Conservation (phyloP, 2,797 vertebrate genomes). For the Lithobates pipiens region DNA sequence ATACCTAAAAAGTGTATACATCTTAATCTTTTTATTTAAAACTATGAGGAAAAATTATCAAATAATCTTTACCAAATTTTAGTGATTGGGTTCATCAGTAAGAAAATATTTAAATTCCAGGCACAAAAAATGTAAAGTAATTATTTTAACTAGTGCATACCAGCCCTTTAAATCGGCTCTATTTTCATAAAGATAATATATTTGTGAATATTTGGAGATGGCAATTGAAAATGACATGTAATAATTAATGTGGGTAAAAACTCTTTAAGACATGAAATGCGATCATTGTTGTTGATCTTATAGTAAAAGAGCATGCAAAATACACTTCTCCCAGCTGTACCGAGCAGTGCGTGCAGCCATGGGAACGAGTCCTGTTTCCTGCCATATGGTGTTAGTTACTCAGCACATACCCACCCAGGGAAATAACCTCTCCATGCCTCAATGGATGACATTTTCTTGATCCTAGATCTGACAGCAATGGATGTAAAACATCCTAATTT, state of each 20-base stretch:
- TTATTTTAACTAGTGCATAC: background rate
- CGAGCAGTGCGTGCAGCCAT: constrained; percentile 25
- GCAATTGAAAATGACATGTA: constrained; percentile 1
- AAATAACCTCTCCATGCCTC: constrained; percentile 45
- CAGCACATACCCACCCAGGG: constrained; percentile 51
- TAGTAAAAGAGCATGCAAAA: constrained; percentile 19
- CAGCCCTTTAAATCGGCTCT: background rate
- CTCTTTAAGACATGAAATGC: constrained; percentile 11
- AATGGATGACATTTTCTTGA: constrained; percentile 56
- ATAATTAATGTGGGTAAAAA: constrained; percentile 7
- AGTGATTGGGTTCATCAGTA: background rate
- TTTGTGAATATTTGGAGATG: background rate
- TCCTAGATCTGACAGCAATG: constrained; percentile 44
- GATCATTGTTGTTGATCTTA: constrained; percentile 37
- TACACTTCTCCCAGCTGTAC: constrained; percentile 26
- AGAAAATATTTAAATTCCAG: background rate
- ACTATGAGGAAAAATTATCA: background rate
- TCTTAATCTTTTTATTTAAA: background rate
- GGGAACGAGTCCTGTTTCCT: constrained; percentile 34
- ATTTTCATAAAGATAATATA: background rate
- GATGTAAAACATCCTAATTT: constrained; percentile 54
- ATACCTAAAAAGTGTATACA: no score
- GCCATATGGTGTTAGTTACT: constrained; percentile 56
- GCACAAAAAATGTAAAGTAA: background rate
- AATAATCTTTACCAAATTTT: background rate